phyloP scores from a whole-genome alignment of 2,797 vertebrate species.

The Sebastolobus alascanus region DNA sequence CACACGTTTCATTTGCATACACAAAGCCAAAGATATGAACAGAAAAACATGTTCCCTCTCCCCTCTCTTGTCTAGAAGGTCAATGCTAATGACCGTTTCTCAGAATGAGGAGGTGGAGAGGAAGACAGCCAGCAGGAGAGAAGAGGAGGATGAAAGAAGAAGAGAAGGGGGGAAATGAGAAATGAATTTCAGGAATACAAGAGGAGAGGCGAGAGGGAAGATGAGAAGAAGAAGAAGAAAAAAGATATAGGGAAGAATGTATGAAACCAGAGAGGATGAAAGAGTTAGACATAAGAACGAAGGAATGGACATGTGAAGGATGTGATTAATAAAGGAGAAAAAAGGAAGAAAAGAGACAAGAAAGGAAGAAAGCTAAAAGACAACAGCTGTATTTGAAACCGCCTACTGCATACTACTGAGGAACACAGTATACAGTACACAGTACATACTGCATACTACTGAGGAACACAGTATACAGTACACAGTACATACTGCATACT shows the following conservation, averaged over 20 bases:
- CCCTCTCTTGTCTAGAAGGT: background rate
- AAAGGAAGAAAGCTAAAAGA: background rate
- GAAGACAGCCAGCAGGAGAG: background rate
- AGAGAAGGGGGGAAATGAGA: background rate
- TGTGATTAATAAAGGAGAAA: too few relatives aligned
- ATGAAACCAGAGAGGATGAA: background rate
- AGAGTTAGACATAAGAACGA: background rate
- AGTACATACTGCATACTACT: too few relatives aligned
- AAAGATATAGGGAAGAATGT: background rate
- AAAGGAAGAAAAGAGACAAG: too few relatives aligned
- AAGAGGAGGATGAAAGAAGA: background rate
- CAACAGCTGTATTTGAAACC: too few relatives aligned
- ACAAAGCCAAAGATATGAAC: background rate
- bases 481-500: too few relatives aligned
- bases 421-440: too few relatives aligned
- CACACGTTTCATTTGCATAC: background rate
- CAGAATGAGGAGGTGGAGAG: constrained; percentile 19
- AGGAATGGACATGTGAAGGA: background rate
- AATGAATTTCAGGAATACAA: too few relatives aligned
- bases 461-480: too few relatives aligned
- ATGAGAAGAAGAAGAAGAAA: background rate
- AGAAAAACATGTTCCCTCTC: background rate
- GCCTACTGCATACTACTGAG: too few relatives aligned
- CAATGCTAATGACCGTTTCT: constrained; percentile 15
- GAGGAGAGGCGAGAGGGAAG: background rate